Conservation (phyloP, 2,888 invertebrate genomes). For the Coremacera marginata region DNA sequence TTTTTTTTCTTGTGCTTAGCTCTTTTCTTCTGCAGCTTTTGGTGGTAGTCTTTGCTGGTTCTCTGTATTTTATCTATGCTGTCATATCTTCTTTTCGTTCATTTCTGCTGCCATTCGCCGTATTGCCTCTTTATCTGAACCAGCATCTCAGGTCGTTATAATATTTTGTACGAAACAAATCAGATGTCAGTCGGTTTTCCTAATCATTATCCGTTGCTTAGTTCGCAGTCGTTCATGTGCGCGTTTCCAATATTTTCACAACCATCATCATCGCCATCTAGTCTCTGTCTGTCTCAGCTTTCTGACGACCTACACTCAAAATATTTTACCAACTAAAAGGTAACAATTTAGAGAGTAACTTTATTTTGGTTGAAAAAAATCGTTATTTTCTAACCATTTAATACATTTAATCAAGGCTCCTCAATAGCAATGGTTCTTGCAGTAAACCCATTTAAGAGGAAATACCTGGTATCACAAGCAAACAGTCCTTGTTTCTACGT, state of each 20-base stretch:
- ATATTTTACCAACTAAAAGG: no score
- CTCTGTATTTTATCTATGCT: slow-evolving; percentile 25
- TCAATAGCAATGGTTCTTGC: no score
- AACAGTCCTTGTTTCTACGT: no score
- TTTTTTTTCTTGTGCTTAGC: slow-evolving; percentile 45
- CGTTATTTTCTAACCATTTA: no score
- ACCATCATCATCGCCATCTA: slow-evolving; percentile 5
- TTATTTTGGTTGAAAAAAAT: no score
- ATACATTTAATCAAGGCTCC: no score
- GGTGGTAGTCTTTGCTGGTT: slow-evolving; percentile 17
- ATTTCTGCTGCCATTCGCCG: slow-evolving; percentile 40
- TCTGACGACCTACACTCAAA: no score
- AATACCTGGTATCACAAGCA: no score
- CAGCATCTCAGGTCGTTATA: slow-evolving; percentile 66
- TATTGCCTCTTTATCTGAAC: slow-evolving; percentile 46
- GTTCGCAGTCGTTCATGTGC: slow-evolving; percentile 29
- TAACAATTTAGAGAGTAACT: no score
- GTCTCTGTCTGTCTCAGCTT: neutral
- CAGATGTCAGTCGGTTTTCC: slow-evolving; percentile 66
- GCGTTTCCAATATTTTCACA: neutral
- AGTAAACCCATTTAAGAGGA: no score
- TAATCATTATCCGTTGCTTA: slow-evolving; percentile 60
- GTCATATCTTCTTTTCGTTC: slow-evolving; percentile 37
- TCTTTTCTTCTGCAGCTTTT: slow-evolving; percentile 22
- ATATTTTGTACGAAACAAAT: slow-evolving; percentile 67